Evolutionary conservation across 2,797 vertebrate species (phyloP).

Genomic region (Amblyraja radiata): DNA sequence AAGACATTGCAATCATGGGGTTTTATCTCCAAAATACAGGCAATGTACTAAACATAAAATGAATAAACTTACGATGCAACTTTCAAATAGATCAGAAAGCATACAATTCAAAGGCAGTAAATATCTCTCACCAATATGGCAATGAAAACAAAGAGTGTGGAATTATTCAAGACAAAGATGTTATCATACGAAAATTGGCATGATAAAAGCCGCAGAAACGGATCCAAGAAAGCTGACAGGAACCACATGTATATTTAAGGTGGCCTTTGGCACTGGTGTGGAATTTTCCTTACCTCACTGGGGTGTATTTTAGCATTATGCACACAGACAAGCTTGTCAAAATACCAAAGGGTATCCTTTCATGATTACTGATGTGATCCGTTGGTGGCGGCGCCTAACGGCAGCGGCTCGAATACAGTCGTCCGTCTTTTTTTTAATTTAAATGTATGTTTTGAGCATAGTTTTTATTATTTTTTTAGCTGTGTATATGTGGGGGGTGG

Average conservation of each 20-base stretch:
- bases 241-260: not conserved
- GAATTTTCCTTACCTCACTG: not conserved
- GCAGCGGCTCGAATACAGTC: too few relatives aligned
- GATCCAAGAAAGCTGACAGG: not conserved
- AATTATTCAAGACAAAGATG: not conserved
- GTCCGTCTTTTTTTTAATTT: too few relatives aligned
- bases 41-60: not conserved
- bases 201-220: not conserved
- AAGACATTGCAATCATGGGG: not conserved
- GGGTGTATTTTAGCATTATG: too few relatives aligned
- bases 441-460: too few relatives aligned
- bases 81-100: not conserved
- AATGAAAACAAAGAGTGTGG: not conserved
- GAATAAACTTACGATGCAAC: not conserved
- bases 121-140: not conserved
- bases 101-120: not conserved
- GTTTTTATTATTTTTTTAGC: too few relatives aligned
- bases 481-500: too few relatives aligned
- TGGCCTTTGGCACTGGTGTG: not conserved
- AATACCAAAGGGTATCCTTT: too few relatives aligned
- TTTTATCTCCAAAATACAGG: not conserved
- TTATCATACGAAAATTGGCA: not conserved
- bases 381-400: too few relatives aligned
- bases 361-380: too few relatives aligned
- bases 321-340: too few relatives aligned